Evolutionary conservation across 2,888 invertebrate genomes (phyloP), one percentile per base, ranked within the genome.

Genomic region (Tridacna crocea): DNA sequence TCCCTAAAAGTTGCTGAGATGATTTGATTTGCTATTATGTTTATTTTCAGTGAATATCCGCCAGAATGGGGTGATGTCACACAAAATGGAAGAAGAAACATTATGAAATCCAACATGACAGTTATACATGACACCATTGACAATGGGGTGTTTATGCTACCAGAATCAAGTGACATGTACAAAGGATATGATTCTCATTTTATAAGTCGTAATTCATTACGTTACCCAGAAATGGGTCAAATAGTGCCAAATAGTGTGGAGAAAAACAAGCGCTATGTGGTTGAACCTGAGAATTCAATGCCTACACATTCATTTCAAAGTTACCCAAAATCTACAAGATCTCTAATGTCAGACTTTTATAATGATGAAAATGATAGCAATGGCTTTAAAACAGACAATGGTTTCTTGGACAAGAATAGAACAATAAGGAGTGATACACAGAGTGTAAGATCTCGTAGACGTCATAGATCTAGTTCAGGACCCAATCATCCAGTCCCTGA

Each of bases 31-130:
- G 1, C 19, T 66, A 2, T 74, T 72, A 24, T 74, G 79, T 66
- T 78, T 17, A 77, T 76, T 88, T 89, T 27, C 90, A 92, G 92
- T 89, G 88, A 92, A 92, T 85, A 88, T 91, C 48, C 91, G 92
- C 73, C 92, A 92, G 89, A 92, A 92, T 85, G 92, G 92, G 89
- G 90, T 90, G 87, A 90, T 85, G 88, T 89, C 91, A 81, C 88
- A 82, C 81, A 88, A 84, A 78, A 87, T 90, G 88, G 91, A 90
- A 83, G 92, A 92, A 85, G 91, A 92, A 87, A 90, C 91, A 22
- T 89, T 92, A 81, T 92, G 89, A 90, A 80, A 36, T 80, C 86
- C 75, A 82, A 79, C 70, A 75, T 58, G 66, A 80, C 72, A 58
- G 65, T 68, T 60, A 73, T 36, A 51, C 24, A 46, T 46, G 74